Conservation (phyloP, 2,797 vertebrate genomes). For the Notoglanidium macrostoma region DNA sequence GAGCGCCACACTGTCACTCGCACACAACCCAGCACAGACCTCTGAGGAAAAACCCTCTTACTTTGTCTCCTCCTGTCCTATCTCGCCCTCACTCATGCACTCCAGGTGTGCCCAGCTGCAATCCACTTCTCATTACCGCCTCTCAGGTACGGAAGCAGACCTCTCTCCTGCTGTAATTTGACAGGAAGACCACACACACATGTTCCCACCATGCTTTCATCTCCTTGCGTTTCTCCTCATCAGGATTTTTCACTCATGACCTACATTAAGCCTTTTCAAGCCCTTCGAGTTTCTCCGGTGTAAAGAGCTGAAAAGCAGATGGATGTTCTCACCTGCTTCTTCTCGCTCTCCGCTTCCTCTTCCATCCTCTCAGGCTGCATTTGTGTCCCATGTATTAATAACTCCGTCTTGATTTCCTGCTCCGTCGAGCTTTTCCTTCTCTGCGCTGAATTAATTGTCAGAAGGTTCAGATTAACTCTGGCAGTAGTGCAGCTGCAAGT, state of each 20-base stretch:
- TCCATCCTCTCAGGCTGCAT: neutral
- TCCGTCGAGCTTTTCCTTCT: neutral
- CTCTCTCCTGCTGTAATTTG: constrained; percentile 21
- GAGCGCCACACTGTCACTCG: neutral
- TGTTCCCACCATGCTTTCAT: neutral
- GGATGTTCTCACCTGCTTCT: neutral
- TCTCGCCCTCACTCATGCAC: neutral
- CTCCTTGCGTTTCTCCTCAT: neutral
- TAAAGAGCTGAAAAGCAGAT: neutral
- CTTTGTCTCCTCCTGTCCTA: neutral
- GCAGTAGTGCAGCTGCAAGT: neutral
- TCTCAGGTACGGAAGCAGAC: neutral
- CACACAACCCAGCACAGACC: neutral
- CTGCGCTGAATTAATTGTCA: too few relatives aligned
- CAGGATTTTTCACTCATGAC: neutral
- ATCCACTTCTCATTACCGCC: neutral
- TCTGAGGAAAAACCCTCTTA: neutral
- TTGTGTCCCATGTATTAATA: neutral
- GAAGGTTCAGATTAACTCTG: neutral
- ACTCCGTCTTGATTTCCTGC: neutral
- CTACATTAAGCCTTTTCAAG: constrained; percentile 2
- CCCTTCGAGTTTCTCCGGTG: neutral
- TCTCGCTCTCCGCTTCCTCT: neutral
- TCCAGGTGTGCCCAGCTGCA: constrained; percentile 20
- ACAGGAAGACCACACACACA: neutral